Evolutionary conservation across 2,113 vertebrate species (phyloP).

Genomic region (Alexandromys fortis): DNA sequence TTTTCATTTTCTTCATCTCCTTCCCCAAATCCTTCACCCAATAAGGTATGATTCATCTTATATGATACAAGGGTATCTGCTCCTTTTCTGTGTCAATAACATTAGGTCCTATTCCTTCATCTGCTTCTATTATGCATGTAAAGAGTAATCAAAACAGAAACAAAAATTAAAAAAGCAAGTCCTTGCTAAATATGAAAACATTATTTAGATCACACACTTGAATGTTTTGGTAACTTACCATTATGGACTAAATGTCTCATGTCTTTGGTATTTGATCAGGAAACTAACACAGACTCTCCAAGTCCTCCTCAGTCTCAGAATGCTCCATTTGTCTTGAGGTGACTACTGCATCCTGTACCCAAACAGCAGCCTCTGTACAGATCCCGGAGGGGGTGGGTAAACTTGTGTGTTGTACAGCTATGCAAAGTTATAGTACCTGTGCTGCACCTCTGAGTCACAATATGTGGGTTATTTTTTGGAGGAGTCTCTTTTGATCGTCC

Average conservation of each 20-base stretch:
- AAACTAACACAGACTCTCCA: slow-evolving; percentile 33
- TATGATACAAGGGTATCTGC: background rate
- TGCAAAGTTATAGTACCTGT: background rate
- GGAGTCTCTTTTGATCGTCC: slow-evolving; percentile 27
- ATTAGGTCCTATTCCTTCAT: background rate
- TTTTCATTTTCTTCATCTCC: background rate
- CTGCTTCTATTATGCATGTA: background rate
- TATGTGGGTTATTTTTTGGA: background rate
- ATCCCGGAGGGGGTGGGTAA: background rate
- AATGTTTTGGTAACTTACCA: slow-evolving; percentile 24
- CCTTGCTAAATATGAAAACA: background rate
- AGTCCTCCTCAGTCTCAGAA: background rate
- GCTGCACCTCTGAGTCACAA: background rate
- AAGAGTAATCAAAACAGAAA: background rate
- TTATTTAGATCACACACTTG: background rate
- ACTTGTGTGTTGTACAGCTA: background rate
- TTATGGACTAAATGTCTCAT: background rate
- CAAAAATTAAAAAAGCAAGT: too few species aligned
- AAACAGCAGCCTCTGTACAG: background rate
- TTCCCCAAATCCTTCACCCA: background rate
- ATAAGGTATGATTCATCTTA: background rate
- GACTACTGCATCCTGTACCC: background rate
- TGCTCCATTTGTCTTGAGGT: background rate
- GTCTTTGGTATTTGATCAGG: slow-evolving; percentile 19
- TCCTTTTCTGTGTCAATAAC: background rate